These are phyloP conservation scores for Craseonycteris thonglongyai DNA, from an alignment of 2,113 vertebrate genomes.

Conservation along the genomic window DNA sequence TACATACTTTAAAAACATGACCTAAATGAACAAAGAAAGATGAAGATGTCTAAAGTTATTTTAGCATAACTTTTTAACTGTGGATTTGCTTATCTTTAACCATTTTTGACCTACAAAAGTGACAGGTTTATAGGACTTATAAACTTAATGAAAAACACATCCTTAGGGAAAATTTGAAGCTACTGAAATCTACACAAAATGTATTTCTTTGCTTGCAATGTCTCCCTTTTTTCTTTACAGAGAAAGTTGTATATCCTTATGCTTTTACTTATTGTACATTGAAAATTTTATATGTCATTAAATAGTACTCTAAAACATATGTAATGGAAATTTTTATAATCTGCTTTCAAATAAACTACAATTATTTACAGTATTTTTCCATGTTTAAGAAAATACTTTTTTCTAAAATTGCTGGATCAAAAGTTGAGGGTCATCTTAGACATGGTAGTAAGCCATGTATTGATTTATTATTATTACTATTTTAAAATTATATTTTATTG, in stretches of 20 bases:
- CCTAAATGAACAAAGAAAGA: background rate
- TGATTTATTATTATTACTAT: too few relatives aligned
- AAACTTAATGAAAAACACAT: background rate
- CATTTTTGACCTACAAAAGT: background rate
- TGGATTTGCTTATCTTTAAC: background rate
- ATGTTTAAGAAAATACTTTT: too few relatives aligned
- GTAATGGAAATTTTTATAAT: background rate
- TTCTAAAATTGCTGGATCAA: too few relatives aligned
- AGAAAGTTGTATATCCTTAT: background rate
- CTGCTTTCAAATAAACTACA: background rate
- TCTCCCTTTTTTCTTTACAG: background rate
- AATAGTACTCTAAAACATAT: background rate
- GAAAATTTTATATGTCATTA: background rate
- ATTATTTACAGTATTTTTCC: too few relatives aligned
- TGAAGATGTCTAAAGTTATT: background rate
- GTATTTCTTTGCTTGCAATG: background rate
- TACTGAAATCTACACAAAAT: background rate
- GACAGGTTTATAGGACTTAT: background rate
- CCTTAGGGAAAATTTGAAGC: background rate
- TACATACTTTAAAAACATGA: slow-evolving; percentile 15
- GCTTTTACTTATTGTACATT: background rate
- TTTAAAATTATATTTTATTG: too few relatives aligned
- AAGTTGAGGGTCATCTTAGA: too few relatives aligned
- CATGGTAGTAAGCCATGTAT: too few relatives aligned
- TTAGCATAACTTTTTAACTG: background rate